These are phyloP conservation scores for Phasia obesa DNA, from an alignment of 2,888 invertebrate species.

Conservation along the genomic window DNA sequence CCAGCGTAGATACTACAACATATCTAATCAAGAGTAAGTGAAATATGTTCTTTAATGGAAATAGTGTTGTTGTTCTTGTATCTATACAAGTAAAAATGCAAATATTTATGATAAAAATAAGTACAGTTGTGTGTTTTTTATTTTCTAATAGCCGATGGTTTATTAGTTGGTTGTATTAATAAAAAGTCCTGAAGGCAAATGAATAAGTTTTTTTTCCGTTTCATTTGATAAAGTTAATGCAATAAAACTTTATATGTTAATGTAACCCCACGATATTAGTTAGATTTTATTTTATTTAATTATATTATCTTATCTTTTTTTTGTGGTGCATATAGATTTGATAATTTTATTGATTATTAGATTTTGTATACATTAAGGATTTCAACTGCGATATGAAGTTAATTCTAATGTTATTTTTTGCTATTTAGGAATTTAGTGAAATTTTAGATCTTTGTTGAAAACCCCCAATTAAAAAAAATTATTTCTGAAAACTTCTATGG, in stretches of 20 bases:
- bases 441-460: too few relatives aligned
- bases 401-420: too few relatives aligned
- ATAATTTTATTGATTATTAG: too few relatives aligned
- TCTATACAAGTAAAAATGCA: conserved; percentile 44
- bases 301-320: too few relatives aligned
- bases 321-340: too few relatives aligned
- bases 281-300: too few relatives aligned
- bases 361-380: too few relatives aligned
- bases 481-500: too few relatives aligned
- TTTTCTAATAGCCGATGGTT: conserved; percentile 51
- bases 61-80: too few relatives aligned
- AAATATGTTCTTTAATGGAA: conserved; percentile 46
- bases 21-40: conserved; percentile 67
- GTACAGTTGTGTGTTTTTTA: conserved; percentile 54
- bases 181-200: conserved; percentile 57
- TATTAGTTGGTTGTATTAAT: conserved; percentile 53
- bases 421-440: too few relatives aligned
- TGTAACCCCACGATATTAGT: neutral
- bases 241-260: conserved; percentile 45
- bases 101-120: conserved; percentile 45
- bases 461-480: too few relatives aligned
- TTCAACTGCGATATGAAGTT: too few relatives aligned
- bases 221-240: conserved; percentile 9
- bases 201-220: conserved; percentile 34
- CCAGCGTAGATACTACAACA: neutral